Base-by-base conservation (phyloP, 2,888 invertebrate genomes). In the Thymelicus sylvestris region DNA sequence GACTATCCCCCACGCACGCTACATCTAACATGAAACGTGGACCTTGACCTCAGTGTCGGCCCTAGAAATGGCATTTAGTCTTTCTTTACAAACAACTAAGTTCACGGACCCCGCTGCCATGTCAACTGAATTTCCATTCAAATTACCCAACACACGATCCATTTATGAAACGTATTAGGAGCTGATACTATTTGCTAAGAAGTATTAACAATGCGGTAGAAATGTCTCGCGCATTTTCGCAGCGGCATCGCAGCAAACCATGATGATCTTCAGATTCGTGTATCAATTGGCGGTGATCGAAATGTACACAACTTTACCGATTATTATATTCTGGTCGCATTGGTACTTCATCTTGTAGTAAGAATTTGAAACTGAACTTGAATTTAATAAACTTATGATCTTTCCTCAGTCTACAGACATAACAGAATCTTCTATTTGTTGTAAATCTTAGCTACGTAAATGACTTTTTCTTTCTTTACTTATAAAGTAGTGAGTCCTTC, bases 71-170 rank as follows among this genome's bases (percentile, higher is more conserved):
- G 55, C 55, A 24, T 31, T 19, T 24, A 55, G 19, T 24, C 6
- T 12, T 55, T 55, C 24, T 52, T 52, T 52, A 52, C 41, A 63
- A 52, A 64, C 19, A 55, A 52, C 55, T 44, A 24, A 41, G 62
- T 62, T 62, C 67, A 67, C 52, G 67, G 55, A 62, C 67, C 39
- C 41, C 39, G 59, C 59, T 3, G 13, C 39, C 13, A 12, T 67
- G 50, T 50, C 50, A 15, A 31, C n/a, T 24, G 31, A 44, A 55
- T 67, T 52, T 52, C 61, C 50, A 39, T 62, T 62, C 39, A 55
- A 47, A 68, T 63, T 68, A 68, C 55, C 55, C 47, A 57, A 68
- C 15, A 31, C 67, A 62, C 61, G 67, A 67, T 62, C 52, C 52
- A 62, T 52, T 67, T 62, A 62, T 57, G 38, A 31, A 57, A 57